Evolutionary conservation across 2,113 vertebrate species (phyloP).

Genomic region (Neogobius melanostomus): DNA sequence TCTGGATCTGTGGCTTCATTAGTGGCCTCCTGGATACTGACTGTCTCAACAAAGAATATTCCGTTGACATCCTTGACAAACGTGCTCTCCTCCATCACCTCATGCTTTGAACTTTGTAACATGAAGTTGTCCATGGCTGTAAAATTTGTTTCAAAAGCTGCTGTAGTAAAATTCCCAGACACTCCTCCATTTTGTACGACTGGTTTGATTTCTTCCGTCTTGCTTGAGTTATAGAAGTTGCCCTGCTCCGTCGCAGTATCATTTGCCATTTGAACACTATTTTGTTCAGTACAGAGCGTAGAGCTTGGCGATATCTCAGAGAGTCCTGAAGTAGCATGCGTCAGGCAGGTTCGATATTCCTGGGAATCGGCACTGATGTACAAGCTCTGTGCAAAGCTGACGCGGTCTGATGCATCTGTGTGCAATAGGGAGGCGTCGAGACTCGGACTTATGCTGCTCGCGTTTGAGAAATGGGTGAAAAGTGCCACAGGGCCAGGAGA

Average conservation of each 20-base stretch:
- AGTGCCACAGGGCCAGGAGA: constrained; percentile 58
- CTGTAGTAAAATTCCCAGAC: not conserved
- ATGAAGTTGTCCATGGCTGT: not conserved
- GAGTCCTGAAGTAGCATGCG: constrained; percentile 25
- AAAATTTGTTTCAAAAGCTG: constrained; percentile 11
- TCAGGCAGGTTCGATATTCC: constrained; percentile 70
- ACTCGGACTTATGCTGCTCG: not conserved
- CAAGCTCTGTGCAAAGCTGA: constrained; percentile 46
- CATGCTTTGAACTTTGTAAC: constrained; percentile 1
- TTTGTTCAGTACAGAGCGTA: constrained; percentile 15
- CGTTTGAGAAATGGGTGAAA: constrained; percentile 21
- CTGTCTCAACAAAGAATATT: not conserved
- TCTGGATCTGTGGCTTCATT: not conserved
- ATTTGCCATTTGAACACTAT: not conserved
- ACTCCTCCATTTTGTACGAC: not conserved
- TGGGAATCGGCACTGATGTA: constrained; percentile 48
- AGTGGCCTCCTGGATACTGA: not conserved
- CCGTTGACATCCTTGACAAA: not conserved
- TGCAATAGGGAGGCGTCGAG: constrained; percentile 1
- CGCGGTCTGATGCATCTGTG: constrained; percentile 11
- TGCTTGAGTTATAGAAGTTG: not conserved
- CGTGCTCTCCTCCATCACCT: not conserved
- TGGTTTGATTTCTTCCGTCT: not conserved
- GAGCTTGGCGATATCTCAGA: constrained; percentile 24
- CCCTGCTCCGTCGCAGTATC: not conserved